Conservation (phyloP, 1,140 invertebrate species). For the Antheraea pernyi region DNA sequence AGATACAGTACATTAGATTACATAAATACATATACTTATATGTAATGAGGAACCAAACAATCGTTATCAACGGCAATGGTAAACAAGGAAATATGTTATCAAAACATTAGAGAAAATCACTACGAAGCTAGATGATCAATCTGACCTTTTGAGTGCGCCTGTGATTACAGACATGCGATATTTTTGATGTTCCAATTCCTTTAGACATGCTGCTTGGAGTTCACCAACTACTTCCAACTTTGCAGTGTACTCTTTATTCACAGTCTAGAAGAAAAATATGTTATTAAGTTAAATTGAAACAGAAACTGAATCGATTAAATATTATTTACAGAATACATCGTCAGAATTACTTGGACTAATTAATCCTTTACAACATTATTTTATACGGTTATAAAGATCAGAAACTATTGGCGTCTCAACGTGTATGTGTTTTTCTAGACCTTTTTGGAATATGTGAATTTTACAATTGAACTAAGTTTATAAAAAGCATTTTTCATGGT, state of each 20-base stretch:
- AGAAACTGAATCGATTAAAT: too few relatives aligned
- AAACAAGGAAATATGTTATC: conserved; percentile 11
- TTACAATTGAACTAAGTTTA: too few relatives aligned
- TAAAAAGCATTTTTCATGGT: too few relatives aligned
- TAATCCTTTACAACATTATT: too few relatives aligned
- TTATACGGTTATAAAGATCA: too few relatives aligned
- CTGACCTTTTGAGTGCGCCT: conserved; percentile 86
- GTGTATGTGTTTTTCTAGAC: too few relatives aligned
- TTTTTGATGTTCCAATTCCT: conserved; percentile 92
- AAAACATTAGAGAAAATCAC: conserved; percentile 4
- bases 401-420: too few relatives aligned
- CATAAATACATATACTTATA: not conserved
- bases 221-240: conserved; percentile 91
- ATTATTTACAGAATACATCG: too few relatives aligned
- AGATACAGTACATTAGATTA: not conserved
- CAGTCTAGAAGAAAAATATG: conserved; percentile 77
- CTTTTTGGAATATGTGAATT: too few relatives aligned
- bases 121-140: not conserved
- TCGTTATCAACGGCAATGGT: not conserved
- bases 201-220: conserved; percentile 92
- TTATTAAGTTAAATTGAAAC: too few relatives aligned
- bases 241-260: conserved; percentile 90
- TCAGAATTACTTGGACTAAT: too few relatives aligned
- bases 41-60: conserved; percentile 7
- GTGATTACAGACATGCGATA: conserved; percentile 92